A percentile compares a stretch with the other conserved stretches of the same genome.
These are phyloP conservation scores for Dipodomys spectabilis DNA, from an alignment of 2,113 vertebrate genomes.

Conservation along the genomic window DNA sequence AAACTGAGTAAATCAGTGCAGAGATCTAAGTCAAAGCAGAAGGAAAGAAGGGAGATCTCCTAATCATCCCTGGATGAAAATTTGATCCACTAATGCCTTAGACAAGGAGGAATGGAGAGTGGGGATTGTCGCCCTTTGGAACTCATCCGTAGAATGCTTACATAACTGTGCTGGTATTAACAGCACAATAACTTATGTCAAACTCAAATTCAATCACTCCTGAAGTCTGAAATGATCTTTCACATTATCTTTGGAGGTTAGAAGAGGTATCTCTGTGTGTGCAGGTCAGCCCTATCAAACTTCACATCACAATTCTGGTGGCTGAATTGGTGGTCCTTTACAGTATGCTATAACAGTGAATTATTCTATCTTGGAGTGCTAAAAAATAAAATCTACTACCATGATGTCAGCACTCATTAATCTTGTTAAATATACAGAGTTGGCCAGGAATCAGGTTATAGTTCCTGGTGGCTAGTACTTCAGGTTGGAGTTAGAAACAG, in stretches of 20 bases:
- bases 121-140: not conserved
- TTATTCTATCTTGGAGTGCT: not conserved
- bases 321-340: not conserved
- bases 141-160: not conserved
- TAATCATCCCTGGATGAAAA: not conserved
- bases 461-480: not conserved
- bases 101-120: not conserved
- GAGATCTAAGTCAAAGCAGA: not conserved
- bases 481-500: not conserved
- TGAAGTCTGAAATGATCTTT: not conserved
- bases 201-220: not conserved
- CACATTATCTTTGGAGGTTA: not conserved
- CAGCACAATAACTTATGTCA: not conserved
- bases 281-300: not conserved
- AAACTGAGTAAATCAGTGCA: not conserved
- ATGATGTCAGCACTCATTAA: not conserved
- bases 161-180: not conserved
- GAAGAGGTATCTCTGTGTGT: not conserved
- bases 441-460: not conserved
- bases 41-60: not conserved
- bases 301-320: slow-evolving; percentile 23
- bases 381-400: not conserved
- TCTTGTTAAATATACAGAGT: not conserved
- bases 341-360: not conserved
- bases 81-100: not conserved